Conservation (phyloP, 2,113 vertebrate genomes). For the Triplophysa tibetana region DNA sequence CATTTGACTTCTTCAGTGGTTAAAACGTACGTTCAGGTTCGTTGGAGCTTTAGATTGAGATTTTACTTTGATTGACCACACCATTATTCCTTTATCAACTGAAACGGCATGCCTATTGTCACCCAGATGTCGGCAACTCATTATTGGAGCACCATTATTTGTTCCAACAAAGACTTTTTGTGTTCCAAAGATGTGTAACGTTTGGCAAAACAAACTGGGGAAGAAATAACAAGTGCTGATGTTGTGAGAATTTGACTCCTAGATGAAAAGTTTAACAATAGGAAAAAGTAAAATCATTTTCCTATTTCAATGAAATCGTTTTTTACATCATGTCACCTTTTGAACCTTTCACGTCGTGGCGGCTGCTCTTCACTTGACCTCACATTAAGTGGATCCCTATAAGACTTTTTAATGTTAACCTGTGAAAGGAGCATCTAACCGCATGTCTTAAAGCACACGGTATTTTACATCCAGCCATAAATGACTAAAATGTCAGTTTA, state of each 20-base stretch:
- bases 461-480: background rate
- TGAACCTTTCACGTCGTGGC: background rate
- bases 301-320: background rate
- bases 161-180: background rate
- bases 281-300: too few species aligned
- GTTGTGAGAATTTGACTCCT: background rate
- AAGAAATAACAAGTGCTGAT: background rate
- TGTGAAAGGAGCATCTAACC: constrained; percentile 18
- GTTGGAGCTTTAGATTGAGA: background rate
- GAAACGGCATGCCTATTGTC: background rate
- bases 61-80: constrained; percentile 2
- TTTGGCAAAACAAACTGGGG: background rate
- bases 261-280: background rate
- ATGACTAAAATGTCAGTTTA: constrained; percentile 27
- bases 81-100: background rate
- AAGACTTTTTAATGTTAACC: constrained; percentile 35
- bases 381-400: constrained; percentile 1
- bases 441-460: constrained; percentile 11
- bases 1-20: background rate
- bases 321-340: constrained; percentile 7
- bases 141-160: background rate
- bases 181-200: too few species aligned
- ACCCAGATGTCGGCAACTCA: background rate
- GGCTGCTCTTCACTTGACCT: background rate
- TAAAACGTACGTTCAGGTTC: background rate